These are phyloP conservation scores for Frankliniella fusca DNA, from an alignment of 2,888 invertebrate genomes.

Conservation along the genomic window DNA sequence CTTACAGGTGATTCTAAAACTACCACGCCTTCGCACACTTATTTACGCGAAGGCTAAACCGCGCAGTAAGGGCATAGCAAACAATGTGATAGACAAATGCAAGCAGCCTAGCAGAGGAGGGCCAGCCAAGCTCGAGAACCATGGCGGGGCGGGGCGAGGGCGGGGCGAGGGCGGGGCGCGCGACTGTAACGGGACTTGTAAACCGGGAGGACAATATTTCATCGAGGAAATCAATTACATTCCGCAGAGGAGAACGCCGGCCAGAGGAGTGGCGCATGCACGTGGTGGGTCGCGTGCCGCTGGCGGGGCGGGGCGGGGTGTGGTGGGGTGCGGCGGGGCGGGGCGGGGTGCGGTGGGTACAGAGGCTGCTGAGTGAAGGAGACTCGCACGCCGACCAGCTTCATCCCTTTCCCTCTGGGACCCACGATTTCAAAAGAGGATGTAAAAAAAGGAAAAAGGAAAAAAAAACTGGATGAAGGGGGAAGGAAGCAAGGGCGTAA, in stretches of 20 bases:
- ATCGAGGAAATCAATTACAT: constrained; percentile 16
- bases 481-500: background rate
- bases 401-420: too few species aligned
- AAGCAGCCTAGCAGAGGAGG: background rate
- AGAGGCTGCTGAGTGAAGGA: too few species aligned
- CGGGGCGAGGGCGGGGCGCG: background rate
- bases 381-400: too few species aligned
- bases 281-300: constrained; percentile 8
- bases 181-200: background rate
- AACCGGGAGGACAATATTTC: constrained; percentile 10
- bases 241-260: background rate
- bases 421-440: too few species aligned
- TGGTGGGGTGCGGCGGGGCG: background rate
- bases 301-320: background rate
- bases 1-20: too few species aligned
- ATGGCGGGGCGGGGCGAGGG: background rate
- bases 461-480: background rate
- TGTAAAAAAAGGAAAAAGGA: too few species aligned
- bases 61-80: too few species aligned
- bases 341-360: background rate
- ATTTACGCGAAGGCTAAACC: too few species aligned
- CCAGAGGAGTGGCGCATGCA: background rate
- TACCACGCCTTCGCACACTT: too few species aligned
- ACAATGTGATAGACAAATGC: too few species aligned
- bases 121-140: background rate